phyloP scores from a whole-genome alignment of 2,888 invertebrate species.

The Schrankia costaestrigalis region DNA sequence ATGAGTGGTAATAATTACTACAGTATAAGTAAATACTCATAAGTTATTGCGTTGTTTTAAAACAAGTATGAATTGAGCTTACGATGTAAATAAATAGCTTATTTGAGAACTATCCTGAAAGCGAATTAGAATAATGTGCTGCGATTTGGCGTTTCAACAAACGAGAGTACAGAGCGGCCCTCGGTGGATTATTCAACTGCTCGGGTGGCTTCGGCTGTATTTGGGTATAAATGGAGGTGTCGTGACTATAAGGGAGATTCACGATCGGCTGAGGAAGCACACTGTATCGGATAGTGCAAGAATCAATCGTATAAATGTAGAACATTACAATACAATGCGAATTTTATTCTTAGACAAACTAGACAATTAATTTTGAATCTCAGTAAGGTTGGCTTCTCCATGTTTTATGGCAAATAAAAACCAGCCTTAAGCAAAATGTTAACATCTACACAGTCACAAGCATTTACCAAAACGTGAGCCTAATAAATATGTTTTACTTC shows the following conservation, averaged over 20 bases:
- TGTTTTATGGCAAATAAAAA: too few species aligned
- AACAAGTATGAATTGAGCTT: slow-evolving; percentile 47
- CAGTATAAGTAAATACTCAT: too few species aligned
- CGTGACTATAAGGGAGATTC: slow-evolving; percentile 53
- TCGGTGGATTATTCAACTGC: slow-evolving; percentile 73
- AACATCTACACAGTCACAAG: too few species aligned
- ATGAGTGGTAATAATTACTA: slow-evolving; percentile 13
- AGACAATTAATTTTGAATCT: background rate
- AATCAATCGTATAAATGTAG: slow-evolving; percentile 33
- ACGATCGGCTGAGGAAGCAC: slow-evolving; percentile 34
- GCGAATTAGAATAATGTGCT: slow-evolving; percentile 79
- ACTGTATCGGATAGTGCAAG: slow-evolving; percentile 40
- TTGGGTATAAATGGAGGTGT: slow-evolving; percentile 72
- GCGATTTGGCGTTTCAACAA: slow-evolving; percentile 78
- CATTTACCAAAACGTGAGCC: background rate
- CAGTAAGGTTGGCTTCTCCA: too few species aligned
- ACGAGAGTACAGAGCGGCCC: slow-evolving; percentile 71
- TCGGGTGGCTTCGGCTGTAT: slow-evolving; percentile 64
- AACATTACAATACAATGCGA: slow-evolving; percentile 23
- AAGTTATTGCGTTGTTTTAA: too few species aligned
- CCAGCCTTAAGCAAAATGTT: too few species aligned
- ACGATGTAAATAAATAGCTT: slow-evolving; percentile 74
- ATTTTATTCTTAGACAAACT: slow-evolving; percentile 16
- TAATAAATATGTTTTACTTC: background rate
- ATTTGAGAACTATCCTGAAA: slow-evolving; percentile 75